A percentile compares a stretch with the other conserved stretches of the same genome.
phyloP scores from a whole-genome alignment of 2,113 vertebrate genomes.

The Oryzias javanicus region DNA sequence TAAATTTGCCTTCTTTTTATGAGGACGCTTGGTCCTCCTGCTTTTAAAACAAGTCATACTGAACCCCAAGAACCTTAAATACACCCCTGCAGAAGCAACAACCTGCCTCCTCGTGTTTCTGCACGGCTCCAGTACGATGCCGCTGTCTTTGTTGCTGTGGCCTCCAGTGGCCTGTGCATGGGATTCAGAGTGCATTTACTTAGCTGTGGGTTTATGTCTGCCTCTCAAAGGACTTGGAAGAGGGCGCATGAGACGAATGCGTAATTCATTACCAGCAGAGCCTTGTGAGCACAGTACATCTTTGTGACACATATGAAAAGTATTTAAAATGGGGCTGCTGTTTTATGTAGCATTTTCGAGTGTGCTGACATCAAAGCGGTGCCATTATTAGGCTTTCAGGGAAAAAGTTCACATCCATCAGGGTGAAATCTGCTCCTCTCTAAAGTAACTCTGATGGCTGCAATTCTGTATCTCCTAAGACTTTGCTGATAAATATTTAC shows the following conservation, averaged over 20 bases:
- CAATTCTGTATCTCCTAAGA: slow-evolving; percentile 40
- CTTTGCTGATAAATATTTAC: slow-evolving; percentile 66
- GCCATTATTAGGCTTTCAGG: slow-evolving; percentile 61
- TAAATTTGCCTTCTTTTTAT: slow-evolving; percentile 47
- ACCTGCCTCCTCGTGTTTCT: slow-evolving; percentile 47
- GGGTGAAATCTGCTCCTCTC: slow-evolving; percentile 42
- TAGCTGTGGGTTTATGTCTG: slow-evolving; percentile 46
- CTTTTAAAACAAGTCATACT: slow-evolving; percentile 50
- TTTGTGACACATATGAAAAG: slow-evolving; percentile 48
- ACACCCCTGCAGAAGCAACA: slow-evolving; percentile 43
- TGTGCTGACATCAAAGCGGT: slow-evolving; percentile 52
- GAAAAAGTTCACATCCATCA: slow-evolving; percentile 53
- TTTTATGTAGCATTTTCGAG: slow-evolving; percentile 58
- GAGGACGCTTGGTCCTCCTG: slow-evolving; percentile 45
- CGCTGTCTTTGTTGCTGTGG: slow-evolving; percentile 23
- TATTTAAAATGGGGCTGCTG: slow-evolving; percentile 46
- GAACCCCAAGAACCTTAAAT: slow-evolving; percentile 39
- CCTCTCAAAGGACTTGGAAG: slow-evolving; percentile 26
- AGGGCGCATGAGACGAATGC: slow-evolving; percentile 34
- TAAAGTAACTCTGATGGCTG: slow-evolving; percentile 39
- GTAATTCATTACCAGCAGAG: slow-evolving; percentile 44
- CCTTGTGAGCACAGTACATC: slow-evolving; percentile 47
- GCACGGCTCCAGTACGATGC: slow-evolving; percentile 32
- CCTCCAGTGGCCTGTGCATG: slow-evolving; percentile 18
- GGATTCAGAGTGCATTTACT: slow-evolving; percentile 52